These are phyloP conservation scores for Spheniscus mendiculus DNA, from an alignment of 2,113 vertebrate species.

Conservation along the genomic window DNA sequence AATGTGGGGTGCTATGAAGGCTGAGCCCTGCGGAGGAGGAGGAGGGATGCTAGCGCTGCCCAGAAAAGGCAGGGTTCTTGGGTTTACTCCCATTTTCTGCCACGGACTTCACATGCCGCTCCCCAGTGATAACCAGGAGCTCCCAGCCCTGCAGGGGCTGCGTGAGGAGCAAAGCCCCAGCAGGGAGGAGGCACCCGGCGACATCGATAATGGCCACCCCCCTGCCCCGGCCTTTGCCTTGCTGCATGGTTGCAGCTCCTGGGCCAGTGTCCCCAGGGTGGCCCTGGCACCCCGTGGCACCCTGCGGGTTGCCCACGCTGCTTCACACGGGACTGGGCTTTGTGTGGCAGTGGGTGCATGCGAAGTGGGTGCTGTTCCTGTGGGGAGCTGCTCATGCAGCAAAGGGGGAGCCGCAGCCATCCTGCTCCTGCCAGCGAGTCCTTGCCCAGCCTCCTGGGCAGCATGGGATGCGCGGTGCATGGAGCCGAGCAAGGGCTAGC, in stretches of 20 bases:
- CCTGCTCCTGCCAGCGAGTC: not conserved
- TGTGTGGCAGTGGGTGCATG: not conserved
- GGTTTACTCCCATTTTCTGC: not conserved
- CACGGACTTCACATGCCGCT: not conserved
- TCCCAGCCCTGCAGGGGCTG: not conserved
- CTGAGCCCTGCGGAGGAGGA: not conserved
- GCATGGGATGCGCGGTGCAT: rapidly evolving
- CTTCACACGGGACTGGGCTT: rapidly evolving
- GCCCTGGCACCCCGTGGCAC: not conserved
- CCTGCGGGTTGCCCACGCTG: not conserved
- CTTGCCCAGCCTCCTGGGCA: not conserved
- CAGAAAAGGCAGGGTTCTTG: no score
- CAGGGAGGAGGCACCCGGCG: not conserved
- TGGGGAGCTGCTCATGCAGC: not conserved
- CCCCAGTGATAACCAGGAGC: not conserved
- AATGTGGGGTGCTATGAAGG: not conserved
- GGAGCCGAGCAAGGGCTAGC: not conserved
- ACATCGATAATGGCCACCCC: rapidly evolving
- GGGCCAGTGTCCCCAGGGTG: not conserved
- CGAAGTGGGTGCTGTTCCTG: not conserved
- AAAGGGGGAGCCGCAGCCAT: not conserved
- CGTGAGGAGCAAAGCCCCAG: not conserved
- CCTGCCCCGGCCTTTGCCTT: rapidly evolving
- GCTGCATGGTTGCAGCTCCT: rapidly evolving
- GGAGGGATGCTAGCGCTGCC: not conserved